Conservation (phyloP, 2,113 vertebrate genomes). For the Hypanus sabinus region DNA sequence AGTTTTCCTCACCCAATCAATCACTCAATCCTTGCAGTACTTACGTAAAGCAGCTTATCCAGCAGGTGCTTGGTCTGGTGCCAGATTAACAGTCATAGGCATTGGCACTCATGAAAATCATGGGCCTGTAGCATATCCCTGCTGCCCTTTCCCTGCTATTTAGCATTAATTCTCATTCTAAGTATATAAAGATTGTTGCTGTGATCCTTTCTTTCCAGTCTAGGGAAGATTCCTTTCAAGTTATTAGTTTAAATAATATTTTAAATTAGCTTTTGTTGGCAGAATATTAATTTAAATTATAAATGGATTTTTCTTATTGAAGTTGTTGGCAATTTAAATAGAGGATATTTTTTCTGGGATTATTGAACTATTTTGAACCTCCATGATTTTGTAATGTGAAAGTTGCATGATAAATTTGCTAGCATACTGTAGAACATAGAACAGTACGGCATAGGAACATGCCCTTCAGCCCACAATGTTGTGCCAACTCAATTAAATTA, state of each 20-base stretch:
- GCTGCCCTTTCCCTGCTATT: neutral
- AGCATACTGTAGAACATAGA: too few species aligned
- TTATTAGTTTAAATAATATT: neutral
- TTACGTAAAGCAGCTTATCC: slow-evolving; percentile 47
- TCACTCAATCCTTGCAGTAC: neutral
- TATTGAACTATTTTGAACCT: neutral
- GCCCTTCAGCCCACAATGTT: too few species aligned
- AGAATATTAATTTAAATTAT: neutral
- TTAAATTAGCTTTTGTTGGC: neutral
- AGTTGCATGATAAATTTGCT: neutral
- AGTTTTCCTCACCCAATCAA: neutral
- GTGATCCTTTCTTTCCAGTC: neutral
- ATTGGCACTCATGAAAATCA: too few species aligned
- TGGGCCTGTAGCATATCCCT: too few species aligned
- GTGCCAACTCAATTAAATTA: too few species aligned
- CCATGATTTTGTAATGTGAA: neutral
- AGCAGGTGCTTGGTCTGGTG: slow-evolving; percentile 50
- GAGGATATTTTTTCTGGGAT: neutral
- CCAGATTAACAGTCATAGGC: slow-evolving; percentile 34
- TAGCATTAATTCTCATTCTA: neutral
- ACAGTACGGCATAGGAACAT: too few species aligned
- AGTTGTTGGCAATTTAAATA: neutral
- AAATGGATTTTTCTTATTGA: neutral
- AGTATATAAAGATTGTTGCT: neutral
- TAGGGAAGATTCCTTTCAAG: neutral